Percentiles rank a stretch among this genome's conserved stretches.
Evolutionary conservation across 2,113 vertebrate species (phyloP).

Genomic region (Mormyrus lacerda): DNA sequence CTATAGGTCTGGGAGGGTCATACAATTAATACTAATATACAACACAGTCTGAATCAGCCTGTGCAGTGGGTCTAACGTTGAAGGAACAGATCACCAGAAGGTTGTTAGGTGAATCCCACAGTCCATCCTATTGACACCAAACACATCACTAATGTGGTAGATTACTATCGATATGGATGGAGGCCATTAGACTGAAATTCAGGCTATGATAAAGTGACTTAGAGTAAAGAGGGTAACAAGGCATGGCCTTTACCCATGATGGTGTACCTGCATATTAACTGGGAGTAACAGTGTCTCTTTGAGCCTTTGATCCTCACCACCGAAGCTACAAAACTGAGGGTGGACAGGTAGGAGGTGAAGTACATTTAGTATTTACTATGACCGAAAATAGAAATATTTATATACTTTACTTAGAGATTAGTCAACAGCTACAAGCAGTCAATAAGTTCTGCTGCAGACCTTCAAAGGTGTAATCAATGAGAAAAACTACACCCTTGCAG

Average conservation of each 20-base stretch:
- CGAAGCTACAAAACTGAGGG: neutral
- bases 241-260: neutral
- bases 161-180: neutral
- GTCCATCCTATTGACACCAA: neutral
- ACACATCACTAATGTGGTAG: neutral
- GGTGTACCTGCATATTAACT: neutral
- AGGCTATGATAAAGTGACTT: neutral
- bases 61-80: neutral
- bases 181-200: neutral
- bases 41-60: neutral
- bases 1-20: neutral
- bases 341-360: neutral
- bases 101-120: neutral
- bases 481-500: neutral
- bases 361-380: neutral
- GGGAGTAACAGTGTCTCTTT: neutral
- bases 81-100: neutral
- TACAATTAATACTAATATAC: neutral
- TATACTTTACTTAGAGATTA: neutral
- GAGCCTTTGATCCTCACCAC: neutral
- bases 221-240: neutral
- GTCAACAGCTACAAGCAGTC: neutral
- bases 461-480: neutral
- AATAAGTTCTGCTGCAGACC: neutral
- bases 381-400: slow-evolving; percentile 4